These are phyloP conservation scores for Spodoptera litura DNA, from an alignment of 1,140 invertebrate species.

Conservation along the genomic window DNA sequence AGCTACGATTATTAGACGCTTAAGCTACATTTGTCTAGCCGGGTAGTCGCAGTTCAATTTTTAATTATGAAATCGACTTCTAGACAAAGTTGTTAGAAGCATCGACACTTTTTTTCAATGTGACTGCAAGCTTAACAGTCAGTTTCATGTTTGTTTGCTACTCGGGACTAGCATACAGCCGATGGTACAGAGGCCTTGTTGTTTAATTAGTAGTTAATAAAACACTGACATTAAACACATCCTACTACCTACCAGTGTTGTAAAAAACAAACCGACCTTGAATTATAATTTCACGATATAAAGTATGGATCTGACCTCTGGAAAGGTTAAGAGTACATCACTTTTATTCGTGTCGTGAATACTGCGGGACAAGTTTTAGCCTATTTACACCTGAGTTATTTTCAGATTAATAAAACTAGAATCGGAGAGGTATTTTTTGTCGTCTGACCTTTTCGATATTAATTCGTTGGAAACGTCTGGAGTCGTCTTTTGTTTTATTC, in stretches of 20 bases:
- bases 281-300: constrained; percentile 81
- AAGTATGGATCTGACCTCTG: constrained; percentile 73
- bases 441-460: constrained; percentile 62
- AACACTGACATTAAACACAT: constrained; percentile 56
- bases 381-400: constrained; percentile 50
- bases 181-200: constrained; percentile 23
- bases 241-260: constrained; percentile 40
- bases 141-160: background rate
- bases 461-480: constrained; percentile 38
- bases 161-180: background rate
- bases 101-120: no score
- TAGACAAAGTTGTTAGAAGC: no score
- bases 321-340: constrained; percentile 83
- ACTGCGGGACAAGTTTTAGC: constrained; percentile 69
- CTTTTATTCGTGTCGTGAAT: constrained; percentile 76
- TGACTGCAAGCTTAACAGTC: background rate
- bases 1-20: no score
- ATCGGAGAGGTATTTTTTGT: constrained; percentile 59
- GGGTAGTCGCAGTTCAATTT: no score
- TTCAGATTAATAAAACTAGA: constrained; percentile 58
- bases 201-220: constrained; percentile 53
- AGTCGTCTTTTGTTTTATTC: constrained; percentile 47
- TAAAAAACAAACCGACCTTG: constrained; percentile 71
- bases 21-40: no score
- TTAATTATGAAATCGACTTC: no score